Base-by-base conservation (phyloP, 2,888 invertebrate species). In the Cerastis rubricosa region DNA sequence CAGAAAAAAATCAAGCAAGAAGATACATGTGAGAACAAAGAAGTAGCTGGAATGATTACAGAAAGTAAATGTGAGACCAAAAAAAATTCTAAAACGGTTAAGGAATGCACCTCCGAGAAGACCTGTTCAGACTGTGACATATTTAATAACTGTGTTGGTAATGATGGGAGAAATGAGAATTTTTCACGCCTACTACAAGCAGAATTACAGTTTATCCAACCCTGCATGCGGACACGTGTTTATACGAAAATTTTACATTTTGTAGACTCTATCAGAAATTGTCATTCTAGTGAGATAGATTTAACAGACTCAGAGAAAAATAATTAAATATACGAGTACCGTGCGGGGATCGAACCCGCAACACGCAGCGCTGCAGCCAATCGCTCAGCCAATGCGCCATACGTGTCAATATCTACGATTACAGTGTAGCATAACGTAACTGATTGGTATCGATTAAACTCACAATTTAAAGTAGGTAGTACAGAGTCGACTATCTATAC, bases 171-270 rank as follows among this genome's bases (percentile, higher is more conserved):
- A 25, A 57, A 57, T 57, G 54, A 57, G n/a, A 57, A 12, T 57
- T 57, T 57, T 57, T 57, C 54, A 57, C n/a, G 59, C 59, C 59
- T 59, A 29, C 25, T 59, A 59, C 59, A 59, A 29, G 29, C 7
- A 59, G 29, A 59, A 59, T 59, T 59, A 59, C 35, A 68, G 1
- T 68, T 68, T 51, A 35, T 49, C 35, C 68, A 68, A 68, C 66
- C 66, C 22, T 25, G 45, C 25, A 47, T 25, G 66, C 66, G 25
- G 22, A 66, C 47, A 66, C 43, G 25, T 66, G 40, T 66, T 0
- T 45, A 47, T 47, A 7, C n/a, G 29, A 43, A n/a, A 65, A 65
- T 43, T 65, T 40, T 54, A n/a, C 11, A 57, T 57, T 57, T 57
- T n/a, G 22, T 57, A 57, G n/a, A 57, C n/a, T 12, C 57, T 12